Conservation (phyloP, 2,888 invertebrate genomes). For the Pandemis heparana region DNA sequence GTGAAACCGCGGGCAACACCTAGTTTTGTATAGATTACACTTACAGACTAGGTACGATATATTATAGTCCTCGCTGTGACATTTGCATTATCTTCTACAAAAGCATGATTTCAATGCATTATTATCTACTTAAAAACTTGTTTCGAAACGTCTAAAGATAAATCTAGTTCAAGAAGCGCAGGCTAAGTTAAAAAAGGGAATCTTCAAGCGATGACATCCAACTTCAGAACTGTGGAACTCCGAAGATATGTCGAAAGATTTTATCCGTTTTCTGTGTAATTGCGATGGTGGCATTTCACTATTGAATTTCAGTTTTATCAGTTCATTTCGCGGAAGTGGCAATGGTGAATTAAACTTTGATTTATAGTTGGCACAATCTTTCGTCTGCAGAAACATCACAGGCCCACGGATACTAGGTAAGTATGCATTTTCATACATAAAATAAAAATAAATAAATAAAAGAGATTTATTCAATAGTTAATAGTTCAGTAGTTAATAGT, state of each 20-base stretch:
- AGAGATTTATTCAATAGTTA: too few relatives aligned
- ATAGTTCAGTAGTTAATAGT: too few relatives aligned
- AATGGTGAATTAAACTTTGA: too few relatives aligned
- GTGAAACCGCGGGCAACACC: too few relatives aligned
- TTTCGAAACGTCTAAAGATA: slow-evolving; percentile 9
- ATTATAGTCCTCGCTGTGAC: background rate
- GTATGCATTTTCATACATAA: too few relatives aligned
- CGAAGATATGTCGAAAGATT: background rate
- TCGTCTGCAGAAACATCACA: too few relatives aligned
- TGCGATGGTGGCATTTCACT: background rate
- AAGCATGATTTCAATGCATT: background rate
- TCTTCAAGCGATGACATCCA: slow-evolving; percentile 1
- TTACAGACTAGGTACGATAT: too few relatives aligned
- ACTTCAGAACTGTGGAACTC: background rate
- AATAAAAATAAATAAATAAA: too few relatives aligned
- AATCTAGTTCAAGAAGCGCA: background rate
- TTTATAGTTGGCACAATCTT: too few relatives aligned
- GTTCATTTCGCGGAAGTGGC: background rate
- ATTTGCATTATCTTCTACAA: background rate
- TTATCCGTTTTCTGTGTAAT: background rate
- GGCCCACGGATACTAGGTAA: too few relatives aligned
- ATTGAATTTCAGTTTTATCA: background rate
- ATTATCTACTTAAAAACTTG: background rate
- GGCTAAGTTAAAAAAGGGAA: slow-evolving; percentile 3
- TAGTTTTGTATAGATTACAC: too few relatives aligned